These are phyloP conservation scores for Terebella lapidaria DNA, from an alignment of 2,888 invertebrate species.

Conservation along the genomic window DNA sequence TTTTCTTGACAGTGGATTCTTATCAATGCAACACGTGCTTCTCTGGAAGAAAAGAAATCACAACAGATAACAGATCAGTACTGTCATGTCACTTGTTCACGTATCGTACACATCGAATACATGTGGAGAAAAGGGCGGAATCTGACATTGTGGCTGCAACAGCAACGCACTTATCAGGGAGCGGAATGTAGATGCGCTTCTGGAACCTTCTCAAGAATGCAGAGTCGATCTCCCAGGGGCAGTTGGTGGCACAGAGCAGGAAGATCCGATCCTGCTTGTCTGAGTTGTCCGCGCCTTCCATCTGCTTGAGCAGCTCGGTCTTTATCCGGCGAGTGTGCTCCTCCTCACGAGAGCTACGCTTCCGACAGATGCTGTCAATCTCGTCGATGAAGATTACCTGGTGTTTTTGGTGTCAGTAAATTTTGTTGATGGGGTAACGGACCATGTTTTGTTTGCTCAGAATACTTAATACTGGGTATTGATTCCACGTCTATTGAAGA, in stretches of 20 bases:
- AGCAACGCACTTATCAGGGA: slow-evolving; percentile 55
- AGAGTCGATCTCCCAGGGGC: slow-evolving; percentile 63
- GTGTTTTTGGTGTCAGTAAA: too few relatives aligned
- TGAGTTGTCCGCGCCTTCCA: slow-evolving; percentile 51
- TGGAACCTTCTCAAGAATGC: slow-evolving; percentile 61
- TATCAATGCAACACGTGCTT: slow-evolving; percentile 40
- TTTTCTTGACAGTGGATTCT: slow-evolving; percentile 40
- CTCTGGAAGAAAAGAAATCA: slow-evolving; percentile 34
- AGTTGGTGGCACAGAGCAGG: slow-evolving; percentile 61
- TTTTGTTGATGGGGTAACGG: too few relatives aligned
- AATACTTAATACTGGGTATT: too few relatives aligned
- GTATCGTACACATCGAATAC: too few relatives aligned
- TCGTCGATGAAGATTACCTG: slow-evolving; percentile 62
- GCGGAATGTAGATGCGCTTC: slow-evolving; percentile 58
- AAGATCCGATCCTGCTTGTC: slow-evolving; percentile 40
- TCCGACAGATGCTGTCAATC: slow-evolving; percentile 60
- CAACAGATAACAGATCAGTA: too few relatives aligned
- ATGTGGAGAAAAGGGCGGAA: too few relatives aligned
- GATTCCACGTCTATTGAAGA: too few relatives aligned
- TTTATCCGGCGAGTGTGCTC: slow-evolving; percentile 59
- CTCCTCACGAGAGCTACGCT: slow-evolving; percentile 55
- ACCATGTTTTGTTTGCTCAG: too few relatives aligned
- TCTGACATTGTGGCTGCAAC: too few relatives aligned
- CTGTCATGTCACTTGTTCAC: too few relatives aligned
- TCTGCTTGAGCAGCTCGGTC: slow-evolving; percentile 60